Base-by-base conservation (phyloP, 2,888 invertebrate genomes). In the Calliphora vomitoria region DNA sequence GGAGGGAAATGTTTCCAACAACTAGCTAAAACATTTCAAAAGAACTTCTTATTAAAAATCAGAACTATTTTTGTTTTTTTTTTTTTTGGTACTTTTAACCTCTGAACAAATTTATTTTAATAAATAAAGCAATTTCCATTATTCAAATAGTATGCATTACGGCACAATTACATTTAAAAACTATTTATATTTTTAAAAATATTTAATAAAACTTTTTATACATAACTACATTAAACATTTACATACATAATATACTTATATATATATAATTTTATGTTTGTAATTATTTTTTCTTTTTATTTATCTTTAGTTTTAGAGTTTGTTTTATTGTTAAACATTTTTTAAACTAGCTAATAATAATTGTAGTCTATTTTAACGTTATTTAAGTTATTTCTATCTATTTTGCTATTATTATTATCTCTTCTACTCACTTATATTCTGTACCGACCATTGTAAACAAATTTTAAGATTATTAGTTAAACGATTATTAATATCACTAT, bases 271-370 rank as follows among this genome's bases (percentile, higher is more conserved):
- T 82, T 68, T 35, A 13, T 55, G 47, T 47, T 47, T 15, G 11
- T n/a, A n/a, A n/a, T 50, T 72, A 31, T 38, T 72, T 66, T 76
- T 69, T 76, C 31, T 47, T 76, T 76, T 81, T 81, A 55, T 55
- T 81, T 81, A 38, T 58, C 35, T 15, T 82, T 68, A 58, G n/a
- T 38, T 58, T 66, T 58, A 82, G 74, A 75, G 74, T 50, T 4
- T 68, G 25, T 47, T 68, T 47, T n/a, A 68, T 47, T 11, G 11
- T 44, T 44, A 13, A 41, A 66, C 1, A n/a, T 66, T 81, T 55
- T 55, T 62, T 13, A 20, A 80, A 58, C 6, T 35, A 75, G 41
- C 38, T 50, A 44, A 74, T 25, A 25, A 74, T 58, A 58, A 55
- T 55, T 18, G 1, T 71, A 41, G 62, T 64, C 3, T 71, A 15